These are phyloP conservation scores for Zalophus californianus DNA, from an alignment of 2,797 vertebrate genomes.

Conservation along the genomic window DNA sequence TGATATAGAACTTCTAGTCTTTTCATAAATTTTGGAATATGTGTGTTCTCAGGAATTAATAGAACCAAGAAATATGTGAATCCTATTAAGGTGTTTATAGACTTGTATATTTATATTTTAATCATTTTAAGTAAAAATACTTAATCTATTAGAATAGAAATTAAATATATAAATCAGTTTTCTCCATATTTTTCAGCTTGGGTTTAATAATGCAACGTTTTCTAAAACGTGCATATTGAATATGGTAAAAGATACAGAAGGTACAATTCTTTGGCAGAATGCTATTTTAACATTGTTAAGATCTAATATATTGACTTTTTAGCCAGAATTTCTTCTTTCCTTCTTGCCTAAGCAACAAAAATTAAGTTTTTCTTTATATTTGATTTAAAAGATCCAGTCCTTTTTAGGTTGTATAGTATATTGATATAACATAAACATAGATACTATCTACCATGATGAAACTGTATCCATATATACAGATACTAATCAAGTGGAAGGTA, in stretches of 20 bases:
- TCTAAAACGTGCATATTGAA: not conserved
- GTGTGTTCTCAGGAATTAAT: conserved; percentile 42
- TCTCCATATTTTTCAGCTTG: conserved; percentile 36
- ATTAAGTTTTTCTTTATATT: conserved; percentile 39
- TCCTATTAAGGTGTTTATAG: conserved; percentile 15
- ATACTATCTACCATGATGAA: not conserved
- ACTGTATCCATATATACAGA: not conserved
- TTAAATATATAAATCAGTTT: conserved; percentile 41
- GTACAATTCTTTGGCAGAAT: conserved; percentile 44
- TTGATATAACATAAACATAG: not conserved
- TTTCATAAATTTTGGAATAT: conserved; percentile 51
- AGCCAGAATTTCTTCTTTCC: conserved; percentile 46
- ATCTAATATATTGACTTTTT: not conserved
- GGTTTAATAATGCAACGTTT: conserved; percentile 46
- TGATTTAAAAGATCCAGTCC: conserved; percentile 26
- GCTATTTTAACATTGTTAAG: conserved; percentile 43
- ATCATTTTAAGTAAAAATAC: not conserved
- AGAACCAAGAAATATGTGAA: conserved; percentile 58
- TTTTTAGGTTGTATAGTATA: not conserved
- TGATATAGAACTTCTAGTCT: not conserved
- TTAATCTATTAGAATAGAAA: not conserved
- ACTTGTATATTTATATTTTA: conserved; percentile 32
- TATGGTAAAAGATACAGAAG: conserved; percentile 26
- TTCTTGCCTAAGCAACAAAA: conserved; percentile 45
- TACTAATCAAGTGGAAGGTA: not conserved